Conservation (phyloP, 2,113 vertebrate species). For the Onychorhynchus coronatus region DNA sequence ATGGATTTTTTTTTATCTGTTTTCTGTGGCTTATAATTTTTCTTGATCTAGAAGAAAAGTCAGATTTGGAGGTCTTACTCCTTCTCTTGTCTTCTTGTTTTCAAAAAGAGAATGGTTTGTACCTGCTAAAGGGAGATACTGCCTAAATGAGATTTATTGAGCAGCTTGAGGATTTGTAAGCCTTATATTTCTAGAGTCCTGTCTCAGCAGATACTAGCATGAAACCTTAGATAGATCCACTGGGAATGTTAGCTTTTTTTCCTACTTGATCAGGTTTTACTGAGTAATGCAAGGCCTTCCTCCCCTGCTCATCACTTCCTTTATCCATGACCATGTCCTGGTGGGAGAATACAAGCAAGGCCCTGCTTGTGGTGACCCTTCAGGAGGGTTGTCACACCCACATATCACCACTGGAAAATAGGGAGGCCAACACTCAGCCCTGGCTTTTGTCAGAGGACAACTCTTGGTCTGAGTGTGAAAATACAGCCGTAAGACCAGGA, state of each 20-base stretch:
- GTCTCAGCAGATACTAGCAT: neutral
- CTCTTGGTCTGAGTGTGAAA: neutral
- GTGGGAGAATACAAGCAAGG: neutral
- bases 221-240: neutral
- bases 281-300: neutral
- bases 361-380: neutral
- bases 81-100: neutral
- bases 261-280: neutral
- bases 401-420: neutral
- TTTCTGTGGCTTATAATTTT: neutral
- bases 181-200: neutral
- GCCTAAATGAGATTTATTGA: neutral
- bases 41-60: neutral
- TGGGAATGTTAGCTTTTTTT: neutral
- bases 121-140: neutral
- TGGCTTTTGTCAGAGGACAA: neutral
- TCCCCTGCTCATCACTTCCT: neutral
- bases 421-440: fast-evolving
- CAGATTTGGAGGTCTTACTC: neutral
- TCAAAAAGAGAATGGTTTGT: neutral
- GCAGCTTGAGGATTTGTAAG: neutral
- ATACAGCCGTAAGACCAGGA: neutral
- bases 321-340: neutral
- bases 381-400: neutral
- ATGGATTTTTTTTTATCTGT: neutral